Evolutionary conservation across 2,888 invertebrate genomes (phyloP).

Genomic region (Agrotis clavis): DNA sequence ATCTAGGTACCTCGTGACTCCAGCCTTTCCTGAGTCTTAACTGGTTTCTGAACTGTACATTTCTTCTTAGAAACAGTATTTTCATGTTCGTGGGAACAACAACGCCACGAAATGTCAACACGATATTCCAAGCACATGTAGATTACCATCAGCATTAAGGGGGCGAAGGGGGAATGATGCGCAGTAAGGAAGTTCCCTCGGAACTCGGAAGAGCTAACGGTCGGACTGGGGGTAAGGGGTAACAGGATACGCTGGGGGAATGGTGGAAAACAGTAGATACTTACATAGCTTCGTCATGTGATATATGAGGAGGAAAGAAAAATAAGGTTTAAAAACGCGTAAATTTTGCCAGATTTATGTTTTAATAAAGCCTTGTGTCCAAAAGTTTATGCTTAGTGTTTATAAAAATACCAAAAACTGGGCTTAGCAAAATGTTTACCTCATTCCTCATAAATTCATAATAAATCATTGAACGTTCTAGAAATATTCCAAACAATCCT

Average conservation of each 20-base stretch:
- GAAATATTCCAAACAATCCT: slow-evolving; percentile 14
- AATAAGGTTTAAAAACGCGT: background rate
- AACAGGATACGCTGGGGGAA: slow-evolving; percentile 62
- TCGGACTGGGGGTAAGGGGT: slow-evolving; percentile 63
- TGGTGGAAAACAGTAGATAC: slow-evolving; percentile 43
- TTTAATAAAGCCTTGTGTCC: background rate
- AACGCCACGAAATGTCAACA: slow-evolving; percentile 42
- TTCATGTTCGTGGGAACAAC: slow-evolving; percentile 51
- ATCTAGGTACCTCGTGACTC: slow-evolving; percentile 31
- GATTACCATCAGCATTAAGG: slow-evolving; percentile 61
- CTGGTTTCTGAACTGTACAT: slow-evolving; percentile 37
- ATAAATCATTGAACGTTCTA: slow-evolving; percentile 1
- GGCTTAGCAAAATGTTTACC: background rate
- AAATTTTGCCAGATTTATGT: background rate
- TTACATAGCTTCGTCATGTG: slow-evolving; percentile 31
- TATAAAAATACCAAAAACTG: background rate
- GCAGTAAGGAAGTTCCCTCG: slow-evolving; percentile 71
- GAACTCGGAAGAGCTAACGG: slow-evolving; percentile 70
- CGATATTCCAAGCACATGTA: slow-evolving; percentile 49
- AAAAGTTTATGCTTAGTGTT: background rate
- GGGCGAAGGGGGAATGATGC: slow-evolving; percentile 61
- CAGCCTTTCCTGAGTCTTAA: background rate
- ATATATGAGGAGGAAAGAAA: slow-evolving; percentile 26
- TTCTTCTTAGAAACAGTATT: slow-evolving; percentile 37
- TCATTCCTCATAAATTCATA: background rate